Evolutionary conservation across 2,888 invertebrate genomes (phyloP).

Genomic region (Ligdia adustata): DNA sequence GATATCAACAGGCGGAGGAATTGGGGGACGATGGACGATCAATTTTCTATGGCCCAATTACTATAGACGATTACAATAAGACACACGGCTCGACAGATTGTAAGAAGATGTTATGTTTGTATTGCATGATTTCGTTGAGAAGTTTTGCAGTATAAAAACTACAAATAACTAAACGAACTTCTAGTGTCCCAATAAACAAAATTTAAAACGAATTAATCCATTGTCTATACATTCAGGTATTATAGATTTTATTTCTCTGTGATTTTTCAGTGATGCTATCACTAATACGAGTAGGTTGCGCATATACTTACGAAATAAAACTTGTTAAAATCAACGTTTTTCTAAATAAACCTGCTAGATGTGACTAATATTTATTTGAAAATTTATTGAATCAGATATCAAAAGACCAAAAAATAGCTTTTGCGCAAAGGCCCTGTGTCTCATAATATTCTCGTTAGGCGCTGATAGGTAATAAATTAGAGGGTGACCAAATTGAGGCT

Average conservation of each 20-base stretch:
- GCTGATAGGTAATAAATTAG: slow-evolving; percentile 62
- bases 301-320: too few relatives aligned
- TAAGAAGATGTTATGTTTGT: neutral
- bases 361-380: neutral
- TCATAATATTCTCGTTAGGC: slow-evolving; percentile 51
- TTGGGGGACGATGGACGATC: slow-evolving; percentile 56
- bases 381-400: slow-evolving; percentile 1
- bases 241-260: too few relatives aligned
- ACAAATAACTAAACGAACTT: too few relatives aligned
- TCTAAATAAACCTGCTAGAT: too few relatives aligned
- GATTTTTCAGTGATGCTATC: too few relatives aligned
- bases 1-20: slow-evolving; percentile 54
- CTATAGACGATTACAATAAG: slow-evolving; percentile 47
- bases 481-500: slow-evolving; percentile 54
- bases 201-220: too few relatives aligned
- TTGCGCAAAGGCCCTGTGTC: slow-evolving; percentile 50
- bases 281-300: too few relatives aligned
- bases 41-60: slow-evolving; percentile 72
- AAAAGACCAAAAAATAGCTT: slow-evolving; percentile 3
- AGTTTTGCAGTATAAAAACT: too few relatives aligned
- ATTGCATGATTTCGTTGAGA: too few relatives aligned
- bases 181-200: too few relatives aligned
- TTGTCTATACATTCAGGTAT: too few relatives aligned
- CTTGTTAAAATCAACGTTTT: too few relatives aligned
- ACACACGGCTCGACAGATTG: slow-evolving; percentile 42